Base-by-base conservation (phyloP, 2,113 vertebrate species). In the Pangasianodon gigas region DNA sequence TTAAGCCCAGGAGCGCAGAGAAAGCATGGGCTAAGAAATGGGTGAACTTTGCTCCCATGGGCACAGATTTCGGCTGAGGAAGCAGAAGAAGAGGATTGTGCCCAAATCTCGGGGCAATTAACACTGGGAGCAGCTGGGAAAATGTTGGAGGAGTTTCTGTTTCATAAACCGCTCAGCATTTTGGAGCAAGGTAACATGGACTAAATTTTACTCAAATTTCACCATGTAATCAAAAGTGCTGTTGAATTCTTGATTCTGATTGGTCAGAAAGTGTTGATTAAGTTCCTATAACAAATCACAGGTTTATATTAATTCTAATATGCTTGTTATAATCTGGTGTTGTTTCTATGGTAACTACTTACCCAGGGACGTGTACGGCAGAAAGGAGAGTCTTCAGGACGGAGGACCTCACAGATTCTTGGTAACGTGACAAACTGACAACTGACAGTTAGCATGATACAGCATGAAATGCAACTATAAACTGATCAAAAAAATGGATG, bases 41-140 rank as follows among this genome's bases (percentile, higher is more conserved):
- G 89, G 93, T 52, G 13, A 94, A 94, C 90, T 91, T 82, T 87
- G 48, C 0, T 81, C 62, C 87, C 91, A 90, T 86, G 60, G 92
- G 91, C 77, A 89, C 60, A 58, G 26, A 88, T 48, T 75, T 24
- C 16, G 32, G 88, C 87, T 79, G 87, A 91, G 90, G 90, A 93
- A 91, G 71, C 52, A 91, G 90, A 90, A 92, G 91, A 71, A 89
- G 89, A 90, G 88, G 91, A 92, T 24, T 91, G 88, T 89, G 91
- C 90, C 67, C 11, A 88, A 93, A 92, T 92, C 92, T 93, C 92
- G 90, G 46, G 90, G 93, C 92, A 94, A 92, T 95, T 94, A 94
- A 94, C 92, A 93, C 93, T 92, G 93, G 88, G 93, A 94, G 94
- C 93, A 92, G 92, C 92, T 91, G 93, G 93, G 67, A 92, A 95